Evolutionary conservation across 2,797 vertebrate species (phyloP).

Genomic region (Alfaro cultratus): DNA sequence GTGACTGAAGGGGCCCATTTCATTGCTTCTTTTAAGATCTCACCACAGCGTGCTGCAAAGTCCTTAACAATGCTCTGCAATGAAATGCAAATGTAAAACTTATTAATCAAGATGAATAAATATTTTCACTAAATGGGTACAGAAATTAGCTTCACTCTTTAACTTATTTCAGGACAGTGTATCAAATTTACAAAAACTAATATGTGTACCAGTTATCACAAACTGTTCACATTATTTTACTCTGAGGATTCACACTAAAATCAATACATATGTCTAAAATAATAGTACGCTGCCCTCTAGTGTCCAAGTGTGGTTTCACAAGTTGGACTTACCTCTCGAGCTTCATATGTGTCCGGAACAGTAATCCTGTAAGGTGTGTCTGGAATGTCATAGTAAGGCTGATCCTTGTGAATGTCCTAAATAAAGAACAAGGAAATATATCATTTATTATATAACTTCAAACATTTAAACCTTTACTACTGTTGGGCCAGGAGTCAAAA

Average conservation of each 20-base stretch:
- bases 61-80: constrained; percentile 96
- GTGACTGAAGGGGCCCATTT: constrained; percentile 99
- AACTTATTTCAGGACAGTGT: background rate
- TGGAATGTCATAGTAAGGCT: constrained; percentile 96
- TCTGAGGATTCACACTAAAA: background rate
- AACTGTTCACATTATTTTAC: background rate
- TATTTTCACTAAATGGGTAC: background rate
- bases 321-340: constrained; percentile 86
- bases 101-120: background rate
- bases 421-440: constrained; percentile 8
- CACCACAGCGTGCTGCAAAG: constrained; percentile 97
- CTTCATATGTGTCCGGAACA: constrained; percentile 95
- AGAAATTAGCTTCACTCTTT: background rate
- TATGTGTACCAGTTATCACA: background rate
- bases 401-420: constrained; percentile 99
- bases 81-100: background rate
- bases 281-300: constrained; percentile 44
- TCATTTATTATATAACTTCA: background rate
- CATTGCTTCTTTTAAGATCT: constrained; percentile 99
- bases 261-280: constrained; percentile 12
- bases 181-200: background rate
- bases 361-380: constrained; percentile 96
- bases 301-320: constrained; percentile 34
- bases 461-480: background rate
- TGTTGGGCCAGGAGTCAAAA: background rate